phyloP scores from a whole-genome alignment of 2,797 vertebrate species.

The Cynodonichthys magdalenae region DNA sequence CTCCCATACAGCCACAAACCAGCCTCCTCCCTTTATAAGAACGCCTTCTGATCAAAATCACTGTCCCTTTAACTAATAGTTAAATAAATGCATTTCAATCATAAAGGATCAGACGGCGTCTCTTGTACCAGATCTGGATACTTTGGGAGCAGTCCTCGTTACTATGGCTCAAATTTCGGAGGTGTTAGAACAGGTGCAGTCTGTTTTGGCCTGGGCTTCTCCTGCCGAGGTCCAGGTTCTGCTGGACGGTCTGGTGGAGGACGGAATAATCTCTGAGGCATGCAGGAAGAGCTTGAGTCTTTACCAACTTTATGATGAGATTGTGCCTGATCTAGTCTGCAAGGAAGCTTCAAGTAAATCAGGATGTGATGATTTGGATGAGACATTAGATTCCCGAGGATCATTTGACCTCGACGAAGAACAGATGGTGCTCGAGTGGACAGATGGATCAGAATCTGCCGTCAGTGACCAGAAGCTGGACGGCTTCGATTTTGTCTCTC shows the following conservation, averaged over 20 bases:
- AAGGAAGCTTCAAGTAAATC: neutral
- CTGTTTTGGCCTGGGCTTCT: conserved; percentile 61
- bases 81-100: neutral
- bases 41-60: conserved; percentile 35
- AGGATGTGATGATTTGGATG: neutral
- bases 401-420: neutral
- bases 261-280: conserved; percentile 76
- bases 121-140: neutral
- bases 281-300: conserved; percentile 70
- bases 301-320: neutral
- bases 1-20: conserved; percentile 5
- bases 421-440: neutral
- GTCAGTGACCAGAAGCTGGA: neutral
- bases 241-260: conserved; percentile 69
- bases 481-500: neutral
- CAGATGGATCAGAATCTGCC: neutral
- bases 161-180: conserved; percentile 79
- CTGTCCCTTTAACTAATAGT: neutral
- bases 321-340: neutral
- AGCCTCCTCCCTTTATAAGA: conserved; percentile 31
- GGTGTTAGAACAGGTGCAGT: conserved; percentile 72
- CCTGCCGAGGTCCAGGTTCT: conserved; percentile 63
- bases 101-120: neutral
- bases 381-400: neutral
- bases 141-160: accelerated